Evolutionary conservation across 2,888 invertebrate species (phyloP).

Genomic region (Yponomeuta malinellus): DNA sequence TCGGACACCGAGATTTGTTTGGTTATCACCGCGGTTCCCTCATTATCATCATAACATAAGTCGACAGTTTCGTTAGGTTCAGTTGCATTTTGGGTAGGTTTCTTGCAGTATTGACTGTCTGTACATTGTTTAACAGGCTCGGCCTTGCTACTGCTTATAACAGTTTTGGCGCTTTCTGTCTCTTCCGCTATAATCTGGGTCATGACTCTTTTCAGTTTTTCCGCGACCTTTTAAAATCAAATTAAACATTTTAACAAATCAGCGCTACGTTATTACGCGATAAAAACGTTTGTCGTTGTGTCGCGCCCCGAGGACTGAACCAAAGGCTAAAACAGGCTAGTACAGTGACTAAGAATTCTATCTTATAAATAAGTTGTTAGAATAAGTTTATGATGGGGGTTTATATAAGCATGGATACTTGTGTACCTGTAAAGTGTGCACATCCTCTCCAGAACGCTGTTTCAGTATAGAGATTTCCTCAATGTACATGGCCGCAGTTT

Average conservation of each 20-base stretch:
- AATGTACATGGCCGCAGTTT: not conserved
- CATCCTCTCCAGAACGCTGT: conserved; percentile 9
- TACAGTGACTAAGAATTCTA: too few species aligned
- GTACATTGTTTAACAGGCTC: not conserved
- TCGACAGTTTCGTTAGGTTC: not conserved
- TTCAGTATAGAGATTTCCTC: conserved; percentile 2
- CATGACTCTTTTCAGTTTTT: conserved; percentile 38
- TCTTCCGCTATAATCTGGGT: conserved; percentile 27
- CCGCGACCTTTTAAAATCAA: conserved; percentile 41
- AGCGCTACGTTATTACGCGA: too few species aligned
- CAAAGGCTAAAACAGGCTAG: too few species aligned
- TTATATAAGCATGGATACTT: too few species aligned
- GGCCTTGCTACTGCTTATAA: not conserved
- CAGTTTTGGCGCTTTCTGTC: conserved; percentile 18
- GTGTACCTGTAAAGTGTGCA: conserved; percentile 3
- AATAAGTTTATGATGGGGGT: too few species aligned
- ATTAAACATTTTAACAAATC: not conserved
- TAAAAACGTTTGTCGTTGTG: too few species aligned
- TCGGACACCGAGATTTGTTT: not conserved
- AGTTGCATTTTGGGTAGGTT: not conserved
- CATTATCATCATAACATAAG: not conserved
- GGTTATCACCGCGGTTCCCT: not conserved
- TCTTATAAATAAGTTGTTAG: too few species aligned
- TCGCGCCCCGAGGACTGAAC: too few species aligned
- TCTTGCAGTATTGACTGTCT: not conserved